A percentile compares a stretch with the other conserved stretches of the same genome.
Evolutionary conservation across 2,797 vertebrate species (phyloP).

Genomic region (Pantherophis vulpinus): DNA sequence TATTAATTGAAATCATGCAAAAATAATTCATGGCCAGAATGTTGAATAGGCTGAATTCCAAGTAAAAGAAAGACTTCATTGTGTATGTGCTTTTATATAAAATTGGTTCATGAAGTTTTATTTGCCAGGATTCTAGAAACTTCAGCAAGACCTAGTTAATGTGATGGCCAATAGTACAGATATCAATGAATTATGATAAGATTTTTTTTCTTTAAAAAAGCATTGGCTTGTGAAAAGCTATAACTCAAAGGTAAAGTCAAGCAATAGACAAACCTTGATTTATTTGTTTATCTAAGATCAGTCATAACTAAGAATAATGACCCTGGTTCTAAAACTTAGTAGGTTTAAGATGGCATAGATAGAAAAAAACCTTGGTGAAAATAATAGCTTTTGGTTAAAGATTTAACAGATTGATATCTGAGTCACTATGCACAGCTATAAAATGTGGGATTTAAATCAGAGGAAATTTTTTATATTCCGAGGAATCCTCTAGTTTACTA

Average conservation of each 20-base stretch:
- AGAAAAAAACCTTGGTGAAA: neutral
- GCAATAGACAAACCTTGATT: conserved; percentile 19
- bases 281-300: conserved; percentile 27
- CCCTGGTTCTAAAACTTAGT: neutral
- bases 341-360: neutral
- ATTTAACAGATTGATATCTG: neutral
- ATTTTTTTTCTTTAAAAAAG: neutral
- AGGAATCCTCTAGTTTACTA: neutral
- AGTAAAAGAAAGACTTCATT: conserved; percentile 22
- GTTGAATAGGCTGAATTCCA: neutral
- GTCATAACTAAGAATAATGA: conserved; percentile 19
- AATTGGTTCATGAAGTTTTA: neutral
- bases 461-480: neutral
- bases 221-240: neutral
- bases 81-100: neutral
- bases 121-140: neutral
- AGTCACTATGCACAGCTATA: neutral
- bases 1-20: conserved; percentile 7
- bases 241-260: conserved; percentile 17
- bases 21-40: neutral
- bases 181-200: conserved; percentile 27
- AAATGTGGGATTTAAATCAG: neutral
- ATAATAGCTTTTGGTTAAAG: neutral
- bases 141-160: neutral
- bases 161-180: conserved; percentile 1